Percentiles rank a stretch among this genome's conserved stretches.
Conservation (phyloP, 2,797 vertebrate genomes). For the Eremophila alpestris region DNA sequence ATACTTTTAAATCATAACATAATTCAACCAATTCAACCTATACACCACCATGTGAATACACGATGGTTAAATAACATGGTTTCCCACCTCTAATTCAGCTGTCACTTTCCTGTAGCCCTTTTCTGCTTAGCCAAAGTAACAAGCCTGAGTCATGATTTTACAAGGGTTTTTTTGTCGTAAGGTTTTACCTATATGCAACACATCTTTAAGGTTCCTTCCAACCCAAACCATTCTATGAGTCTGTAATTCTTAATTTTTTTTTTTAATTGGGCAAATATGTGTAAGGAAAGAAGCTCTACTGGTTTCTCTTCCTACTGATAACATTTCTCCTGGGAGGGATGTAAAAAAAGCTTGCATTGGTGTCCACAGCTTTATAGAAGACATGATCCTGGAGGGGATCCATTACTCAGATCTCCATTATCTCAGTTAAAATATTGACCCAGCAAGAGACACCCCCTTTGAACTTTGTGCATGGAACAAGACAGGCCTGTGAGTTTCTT, state of each 20-base stretch:
- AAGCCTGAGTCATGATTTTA: not conserved
- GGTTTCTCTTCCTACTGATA: not conserved
- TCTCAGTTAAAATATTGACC: not conserved
- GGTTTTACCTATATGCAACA: not conserved
- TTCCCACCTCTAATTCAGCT: not conserved
- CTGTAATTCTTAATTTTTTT: not conserved
- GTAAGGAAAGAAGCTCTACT: not conserved
- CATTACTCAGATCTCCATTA: not conserved
- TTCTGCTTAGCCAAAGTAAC: not conserved
- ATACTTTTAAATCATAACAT: not conserved
- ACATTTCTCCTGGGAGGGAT: not conserved
- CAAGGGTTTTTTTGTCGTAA: not conserved
- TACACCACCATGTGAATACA: not conserved
- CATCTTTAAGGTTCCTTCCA: not conserved
- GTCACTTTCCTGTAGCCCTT: not conserved
- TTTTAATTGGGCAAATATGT: not conserved
- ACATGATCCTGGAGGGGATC: not conserved
- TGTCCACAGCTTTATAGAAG: not conserved
- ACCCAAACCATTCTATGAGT: not conserved
- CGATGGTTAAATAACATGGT: not conserved
- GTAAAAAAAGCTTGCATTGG: not conserved
- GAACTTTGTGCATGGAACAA: not conserved
- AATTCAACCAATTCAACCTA: not conserved
- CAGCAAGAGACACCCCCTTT: not conserved
- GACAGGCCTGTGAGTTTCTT: not conserved